Evolutionary conservation across 2,113 vertebrate genomes (phyloP).

Genomic region (Cisticola juncidis): DNA sequence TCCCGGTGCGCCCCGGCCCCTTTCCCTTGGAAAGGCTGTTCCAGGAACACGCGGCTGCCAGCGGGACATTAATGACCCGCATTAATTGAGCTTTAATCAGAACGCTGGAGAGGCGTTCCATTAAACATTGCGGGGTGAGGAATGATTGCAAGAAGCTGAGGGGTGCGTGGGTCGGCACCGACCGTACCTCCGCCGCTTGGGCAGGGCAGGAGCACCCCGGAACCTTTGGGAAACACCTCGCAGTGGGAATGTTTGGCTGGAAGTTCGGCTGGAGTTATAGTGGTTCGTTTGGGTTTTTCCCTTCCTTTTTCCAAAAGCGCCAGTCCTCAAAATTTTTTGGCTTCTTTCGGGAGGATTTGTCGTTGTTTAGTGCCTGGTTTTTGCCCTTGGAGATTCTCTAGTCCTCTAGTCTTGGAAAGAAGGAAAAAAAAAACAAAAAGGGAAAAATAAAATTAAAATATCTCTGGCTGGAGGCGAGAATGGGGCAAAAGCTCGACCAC

Average conservation of each 20-base stretch:
- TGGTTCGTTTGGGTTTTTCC: rapidly evolving
- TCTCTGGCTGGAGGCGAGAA: background rate
- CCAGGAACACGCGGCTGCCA: background rate
- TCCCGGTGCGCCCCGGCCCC: background rate
- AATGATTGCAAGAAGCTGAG: background rate
- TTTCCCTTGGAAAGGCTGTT: background rate
- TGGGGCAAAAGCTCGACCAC: background rate
- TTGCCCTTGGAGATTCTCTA: background rate
- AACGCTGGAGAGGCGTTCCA: background rate
- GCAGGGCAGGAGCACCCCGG: background rate
- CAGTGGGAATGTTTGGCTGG: background rate
- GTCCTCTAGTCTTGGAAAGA: background rate
- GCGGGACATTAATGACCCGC: background rate
- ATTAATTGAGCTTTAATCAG: slow-evolving; percentile 49
- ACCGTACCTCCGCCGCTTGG: background rate
- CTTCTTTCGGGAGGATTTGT: background rate
- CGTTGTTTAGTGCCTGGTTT: background rate
- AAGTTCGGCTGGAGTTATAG: background rate
- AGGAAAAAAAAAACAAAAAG: rapidly evolving
- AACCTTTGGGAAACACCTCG: background rate
- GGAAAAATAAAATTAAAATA: background rate
- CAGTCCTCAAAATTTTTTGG: background rate
- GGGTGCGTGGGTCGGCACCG: background rate
- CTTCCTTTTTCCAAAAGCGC: background rate
- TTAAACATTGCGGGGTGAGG: background rate